Conservation (phyloP, 1,140 invertebrate species). For the Pseudoatta argentina region DNA sequence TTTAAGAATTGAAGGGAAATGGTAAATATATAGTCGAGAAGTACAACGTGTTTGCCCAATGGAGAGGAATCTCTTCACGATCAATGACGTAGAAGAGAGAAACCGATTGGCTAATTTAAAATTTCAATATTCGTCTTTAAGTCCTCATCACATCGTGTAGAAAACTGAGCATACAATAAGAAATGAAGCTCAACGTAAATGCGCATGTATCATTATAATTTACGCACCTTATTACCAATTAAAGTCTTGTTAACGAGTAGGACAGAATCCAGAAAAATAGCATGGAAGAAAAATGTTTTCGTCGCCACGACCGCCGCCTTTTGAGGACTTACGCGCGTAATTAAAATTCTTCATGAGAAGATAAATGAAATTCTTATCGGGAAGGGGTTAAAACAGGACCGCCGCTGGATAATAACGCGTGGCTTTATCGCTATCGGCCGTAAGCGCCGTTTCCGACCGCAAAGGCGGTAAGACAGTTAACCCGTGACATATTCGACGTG, state of each 20-base stretch:
- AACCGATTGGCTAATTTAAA: constrained; percentile 50
- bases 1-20: constrained; percentile 42
- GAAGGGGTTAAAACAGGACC: constrained; percentile 27
- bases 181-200: constrained; percentile 8
- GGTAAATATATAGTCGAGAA: constrained; percentile 34
- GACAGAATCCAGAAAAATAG: constrained; percentile 7
- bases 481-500: constrained; percentile 34
- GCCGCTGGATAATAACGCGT: constrained; percentile 35
- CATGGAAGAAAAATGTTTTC: constrained; percentile 16
- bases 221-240: constrained; percentile 12
- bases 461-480: constrained; percentile 57
- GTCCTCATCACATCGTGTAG: background rate
- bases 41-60: constrained; percentile 23
- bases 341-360: constrained; percentile 58
- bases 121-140: constrained; percentile 28
- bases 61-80: constrained; percentile 35
- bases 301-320: background rate
- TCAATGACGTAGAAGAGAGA: constrained; percentile 28
- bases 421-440: constrained; percentile 47
- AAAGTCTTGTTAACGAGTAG: constrained; percentile 33
- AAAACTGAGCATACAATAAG: background rate
- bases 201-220: constrained; percentile 19
- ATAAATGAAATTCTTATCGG: constrained; percentile 47
- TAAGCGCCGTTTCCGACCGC: constrained; percentile 36
- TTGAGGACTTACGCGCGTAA: constrained; percentile 28